Evolutionary conservation across 2,797 vertebrate species (phyloP).

Genomic region (Oceanodroma leucorhoa): DNA sequence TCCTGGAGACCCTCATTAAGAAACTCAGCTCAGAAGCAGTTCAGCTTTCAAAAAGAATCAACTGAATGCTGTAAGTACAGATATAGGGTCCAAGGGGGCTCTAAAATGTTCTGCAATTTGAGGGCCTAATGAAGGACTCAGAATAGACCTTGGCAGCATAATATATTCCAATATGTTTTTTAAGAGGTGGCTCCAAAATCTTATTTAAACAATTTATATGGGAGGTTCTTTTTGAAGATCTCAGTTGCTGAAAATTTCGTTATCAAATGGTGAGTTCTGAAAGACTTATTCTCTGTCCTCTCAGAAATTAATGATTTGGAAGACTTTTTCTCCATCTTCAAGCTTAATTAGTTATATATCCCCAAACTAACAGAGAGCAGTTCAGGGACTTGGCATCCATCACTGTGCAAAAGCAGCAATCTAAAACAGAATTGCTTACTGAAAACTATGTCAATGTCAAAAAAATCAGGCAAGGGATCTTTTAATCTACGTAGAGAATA

Average conservation of each 20-base stretch:
- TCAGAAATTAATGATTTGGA: not conserved
- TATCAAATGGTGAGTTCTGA: not conserved
- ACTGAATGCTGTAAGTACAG: not conserved
- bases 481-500: not conserved
- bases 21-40: not conserved
- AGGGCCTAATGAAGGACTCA: not conserved
- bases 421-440: not conserved
- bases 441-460: not conserved
- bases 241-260: conserved; percentile 8
- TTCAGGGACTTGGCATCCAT: not conserved
- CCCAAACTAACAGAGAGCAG: not conserved
- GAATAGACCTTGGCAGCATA: conserved; percentile 34
- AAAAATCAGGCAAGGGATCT: not conserved
- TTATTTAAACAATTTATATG: conserved; percentile 35
- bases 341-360: not conserved
- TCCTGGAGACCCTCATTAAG: conserved; percentile 8
- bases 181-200: conserved; percentile 9
- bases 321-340: not conserved
- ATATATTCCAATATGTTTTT: not conserved
- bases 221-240: not conserved
- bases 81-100: not conserved
- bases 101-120: conserved; percentile 12
- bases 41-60: conserved; percentile 36
- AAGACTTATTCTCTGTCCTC: not conserved
- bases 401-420: not conserved